Percentiles rank a stretch among this genome's conserved stretches.
Conservation (phyloP, 1,140 invertebrate species). For the Lysiphlebus fabarum region DNA sequence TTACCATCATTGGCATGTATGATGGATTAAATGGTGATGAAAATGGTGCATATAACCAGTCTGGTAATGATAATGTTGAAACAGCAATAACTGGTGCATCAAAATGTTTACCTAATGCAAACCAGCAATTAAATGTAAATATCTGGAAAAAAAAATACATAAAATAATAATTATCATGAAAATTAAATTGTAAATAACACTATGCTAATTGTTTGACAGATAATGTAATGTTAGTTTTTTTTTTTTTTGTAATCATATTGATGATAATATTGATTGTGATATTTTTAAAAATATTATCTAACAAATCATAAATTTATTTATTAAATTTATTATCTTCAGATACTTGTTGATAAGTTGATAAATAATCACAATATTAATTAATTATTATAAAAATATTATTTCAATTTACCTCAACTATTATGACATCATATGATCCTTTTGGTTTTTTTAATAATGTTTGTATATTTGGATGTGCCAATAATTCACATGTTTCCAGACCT, state of each 20-base stretch:
- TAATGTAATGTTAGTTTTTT: no score
- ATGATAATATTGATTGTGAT: neutral
- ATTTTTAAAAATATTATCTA: neutral
- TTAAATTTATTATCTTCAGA: no score
- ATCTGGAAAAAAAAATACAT: conserved; percentile 18
- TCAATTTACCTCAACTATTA: conserved; percentile 33
- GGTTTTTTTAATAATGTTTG: conserved; percentile 28
- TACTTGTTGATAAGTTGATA: no score
- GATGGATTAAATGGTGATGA: conserved; percentile 61
- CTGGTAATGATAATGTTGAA: conserved; percentile 58
- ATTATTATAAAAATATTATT: neutral
- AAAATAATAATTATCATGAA: neutral
- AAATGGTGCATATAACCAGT: conserved; percentile 61
- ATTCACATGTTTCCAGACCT: conserved; percentile 29
- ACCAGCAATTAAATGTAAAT: conserved; percentile 45
- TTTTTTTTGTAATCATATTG: no score
- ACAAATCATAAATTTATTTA: no score
- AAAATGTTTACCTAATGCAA: conserved; percentile 58
- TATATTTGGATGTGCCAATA: conserved; percentile 27
- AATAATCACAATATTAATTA: neutral
- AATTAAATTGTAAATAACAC: no score
- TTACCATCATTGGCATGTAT: conserved; percentile 61
- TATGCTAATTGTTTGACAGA: no score
- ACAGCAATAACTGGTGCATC: conserved; percentile 61
- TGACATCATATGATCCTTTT: conserved; percentile 28